Base-by-base conservation (phyloP, 2,113 vertebrate species). In the Gallinago jamesoni region DNA sequence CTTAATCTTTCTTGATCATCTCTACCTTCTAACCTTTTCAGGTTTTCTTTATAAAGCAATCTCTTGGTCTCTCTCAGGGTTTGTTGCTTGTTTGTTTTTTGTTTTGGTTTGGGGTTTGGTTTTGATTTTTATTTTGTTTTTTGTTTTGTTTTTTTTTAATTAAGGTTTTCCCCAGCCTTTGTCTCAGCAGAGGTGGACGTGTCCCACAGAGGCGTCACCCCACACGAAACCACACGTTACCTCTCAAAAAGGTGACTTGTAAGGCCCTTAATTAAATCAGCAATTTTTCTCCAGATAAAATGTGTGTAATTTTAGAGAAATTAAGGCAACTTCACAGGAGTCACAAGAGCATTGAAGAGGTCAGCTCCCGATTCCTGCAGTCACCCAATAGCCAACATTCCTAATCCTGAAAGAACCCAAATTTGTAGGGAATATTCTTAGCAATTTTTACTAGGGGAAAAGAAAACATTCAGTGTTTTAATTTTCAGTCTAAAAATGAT, bases 1-100 rank as follows among this genome's bases (percentile, higher is more conserved):
- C 97, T 93, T 96, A 91, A 96, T 96, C 95, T 92, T 52, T 89
- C 94, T 89, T 59, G 72, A 93, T 84, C 74, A 78, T 93, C 94
- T 92, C 66, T 87, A 27, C 67, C 57, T 96, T 97, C 91, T 96
- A 94, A 96, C 97, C 86, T 94, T 57, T 87, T 83, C 82, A 92
- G 91, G 81, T 67, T 96, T 91, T 91, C 86, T 87, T 97, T 91
- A 78, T 90, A 84, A 97, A 96, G 90, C 67, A 77, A 95, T 87
- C 68, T 93, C 96, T 85, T 69, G 75, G 60, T 94, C 93, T 93
- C 88, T 74, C 78, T 89, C 63, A 47, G 31, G 92, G 83, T 90
- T 96, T 21, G 39, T 81, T 76, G 56, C 91, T 96, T 53, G 28
- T 19, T 45, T 9, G 12, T 9, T 33, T 9, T 33, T 96, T 53